Evolutionary conservation across 2,113 vertebrate species (phyloP).

Genomic region (Oophaga pumilio): DNA sequence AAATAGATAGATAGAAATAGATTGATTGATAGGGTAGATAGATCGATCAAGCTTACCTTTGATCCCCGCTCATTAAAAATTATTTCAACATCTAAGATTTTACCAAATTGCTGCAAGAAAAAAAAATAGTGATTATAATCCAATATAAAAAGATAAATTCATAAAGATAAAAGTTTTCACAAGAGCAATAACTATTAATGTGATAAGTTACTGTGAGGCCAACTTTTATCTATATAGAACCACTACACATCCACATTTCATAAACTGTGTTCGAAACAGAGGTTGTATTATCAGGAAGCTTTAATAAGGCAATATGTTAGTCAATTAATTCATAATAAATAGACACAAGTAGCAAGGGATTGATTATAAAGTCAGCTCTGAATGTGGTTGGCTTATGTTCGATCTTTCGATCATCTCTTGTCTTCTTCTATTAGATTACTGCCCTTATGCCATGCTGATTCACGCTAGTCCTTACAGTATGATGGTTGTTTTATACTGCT

Average conservation of each 20-base stretch:
- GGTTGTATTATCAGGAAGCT: not conserved
- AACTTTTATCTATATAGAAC: not conserved
- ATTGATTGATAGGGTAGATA: not conserved
- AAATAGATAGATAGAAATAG: not conserved
- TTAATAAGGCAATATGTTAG: too few relatives aligned
- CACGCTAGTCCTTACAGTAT: too few relatives aligned
- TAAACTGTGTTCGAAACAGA: not conserved
- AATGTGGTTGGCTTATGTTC: not conserved
- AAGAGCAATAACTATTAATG: not conserved
- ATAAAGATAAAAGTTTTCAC: not conserved
- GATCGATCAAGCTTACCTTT: conserved; percentile 77
- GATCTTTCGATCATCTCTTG: too few relatives aligned
- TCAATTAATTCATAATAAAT: not conserved
- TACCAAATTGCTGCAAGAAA: conserved; percentile 93
- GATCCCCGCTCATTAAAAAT: conserved; percentile 95
- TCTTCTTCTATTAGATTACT: too few relatives aligned
- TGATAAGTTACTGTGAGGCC: not conserved
- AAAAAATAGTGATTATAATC: conserved; percentile 58
- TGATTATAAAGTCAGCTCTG: not conserved
- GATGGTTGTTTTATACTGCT: too few relatives aligned
- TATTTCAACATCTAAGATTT: conserved; percentile 97
- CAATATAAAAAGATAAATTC: not conserved
- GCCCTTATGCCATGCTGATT: too few relatives aligned
- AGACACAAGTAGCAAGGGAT: not conserved
- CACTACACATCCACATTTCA: not conserved